These are phyloP conservation scores for Coptotermes formosanus DNA, from an alignment of 1,140 invertebrate species.

Conservation along the genomic window DNA sequence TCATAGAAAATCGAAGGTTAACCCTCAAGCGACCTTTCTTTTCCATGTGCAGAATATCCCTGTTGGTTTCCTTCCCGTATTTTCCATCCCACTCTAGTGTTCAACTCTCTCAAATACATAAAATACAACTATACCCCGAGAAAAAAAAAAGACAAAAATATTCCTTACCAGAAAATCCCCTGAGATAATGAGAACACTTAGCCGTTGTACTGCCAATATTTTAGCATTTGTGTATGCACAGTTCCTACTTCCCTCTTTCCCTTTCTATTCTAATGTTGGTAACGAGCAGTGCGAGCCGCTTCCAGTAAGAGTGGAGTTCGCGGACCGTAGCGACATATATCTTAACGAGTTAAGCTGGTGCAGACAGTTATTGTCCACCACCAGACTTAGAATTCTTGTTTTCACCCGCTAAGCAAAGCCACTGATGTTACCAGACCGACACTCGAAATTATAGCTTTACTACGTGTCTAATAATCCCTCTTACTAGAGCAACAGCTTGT, in stretches of 20 bases:
- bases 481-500: neutral
- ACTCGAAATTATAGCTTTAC: neutral
- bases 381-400: slow-evolving; percentile 14
- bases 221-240: neutral
- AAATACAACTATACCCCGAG: neutral
- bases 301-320: neutral
- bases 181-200: neutral
- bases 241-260: neutral
- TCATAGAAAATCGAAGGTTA: neutral
- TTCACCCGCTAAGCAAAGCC: neutral
- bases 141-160: neutral
- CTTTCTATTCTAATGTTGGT: neutral
- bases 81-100: neutral
- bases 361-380: slow-evolving; percentile 5
- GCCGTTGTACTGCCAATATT: neutral
- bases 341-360: neutral
- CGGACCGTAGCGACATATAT: neutral
- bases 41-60: neutral
- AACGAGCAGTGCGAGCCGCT: neutral
- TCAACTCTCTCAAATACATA: neutral
- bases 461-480: neutral
- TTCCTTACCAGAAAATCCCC: neutral
- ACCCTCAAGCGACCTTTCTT: neutral
- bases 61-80: neutral
- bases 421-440: neutral